Conservation (phyloP, 2,888 invertebrate species). For the Alsophila aescularia region DNA sequence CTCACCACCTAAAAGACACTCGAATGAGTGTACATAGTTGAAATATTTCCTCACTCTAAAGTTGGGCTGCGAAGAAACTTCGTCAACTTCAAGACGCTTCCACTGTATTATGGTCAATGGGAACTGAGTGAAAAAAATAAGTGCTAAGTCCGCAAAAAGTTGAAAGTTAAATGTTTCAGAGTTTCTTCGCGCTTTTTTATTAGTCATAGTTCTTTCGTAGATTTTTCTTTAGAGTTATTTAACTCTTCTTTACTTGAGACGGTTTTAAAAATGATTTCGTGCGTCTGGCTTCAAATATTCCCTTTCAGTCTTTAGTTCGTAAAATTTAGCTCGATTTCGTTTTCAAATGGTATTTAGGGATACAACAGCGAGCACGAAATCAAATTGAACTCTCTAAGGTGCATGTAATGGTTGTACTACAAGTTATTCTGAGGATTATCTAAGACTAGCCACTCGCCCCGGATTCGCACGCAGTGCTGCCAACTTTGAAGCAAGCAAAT, state of each 20-base stretch:
- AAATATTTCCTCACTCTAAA: conserved; percentile 60
- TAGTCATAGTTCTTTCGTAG: conserved; percentile 45
- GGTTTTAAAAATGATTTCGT: conserved; percentile 47
- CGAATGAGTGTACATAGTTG: conserved; percentile 37
- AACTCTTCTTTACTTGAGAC: conserved; percentile 46
- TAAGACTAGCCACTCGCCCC: too few relatives aligned
- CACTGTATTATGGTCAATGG: conserved; percentile 64
- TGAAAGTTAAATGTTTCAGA: conserved; percentile 66
- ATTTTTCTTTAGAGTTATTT: conserved; percentile 48
- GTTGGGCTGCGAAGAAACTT: conserved; percentile 49
- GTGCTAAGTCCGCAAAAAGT: conserved; percentile 55
- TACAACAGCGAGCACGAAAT: too few relatives aligned
- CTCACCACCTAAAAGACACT: conserved; percentile 33
- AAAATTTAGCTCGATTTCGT: neutral
- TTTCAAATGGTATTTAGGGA: neutral
- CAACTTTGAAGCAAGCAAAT: too few relatives aligned
- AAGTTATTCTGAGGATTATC: too few relatives aligned
- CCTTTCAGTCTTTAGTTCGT: conserved; percentile 22
- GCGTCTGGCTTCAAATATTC: conserved; percentile 25
- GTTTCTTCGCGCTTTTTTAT: conserved; percentile 49
- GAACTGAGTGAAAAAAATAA: conserved; percentile 54
- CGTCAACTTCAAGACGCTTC: conserved; percentile 56
- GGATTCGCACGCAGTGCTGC: too few relatives aligned
- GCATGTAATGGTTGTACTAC: too few relatives aligned
- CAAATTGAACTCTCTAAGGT: too few relatives aligned